Conservation (phyloP, 2,888 invertebrate species). For the Ichneumoninae sp. region DNA sequence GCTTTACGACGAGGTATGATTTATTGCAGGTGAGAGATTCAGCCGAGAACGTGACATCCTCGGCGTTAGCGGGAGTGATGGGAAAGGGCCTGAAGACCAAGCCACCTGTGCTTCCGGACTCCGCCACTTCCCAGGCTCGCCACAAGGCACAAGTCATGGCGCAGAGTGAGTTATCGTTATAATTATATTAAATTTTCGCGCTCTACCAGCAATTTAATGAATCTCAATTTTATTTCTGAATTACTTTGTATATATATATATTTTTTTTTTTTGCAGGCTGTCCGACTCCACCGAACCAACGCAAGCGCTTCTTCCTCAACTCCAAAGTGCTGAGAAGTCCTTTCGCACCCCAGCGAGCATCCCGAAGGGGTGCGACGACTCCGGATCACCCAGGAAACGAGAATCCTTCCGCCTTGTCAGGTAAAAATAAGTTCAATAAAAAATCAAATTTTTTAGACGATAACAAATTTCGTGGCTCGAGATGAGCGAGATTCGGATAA, state of each 20-base stretch:
- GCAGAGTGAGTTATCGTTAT: slow-evolving; percentile 85
- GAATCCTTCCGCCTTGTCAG: slow-evolving; percentile 89
- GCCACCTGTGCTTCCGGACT: slow-evolving; percentile 78
- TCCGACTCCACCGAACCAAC: slow-evolving; percentile 91
- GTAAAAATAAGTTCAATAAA: slow-evolving; percentile 84
- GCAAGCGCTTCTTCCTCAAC: slow-evolving; percentile 93
- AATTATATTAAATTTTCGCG: slow-evolving; percentile 44
- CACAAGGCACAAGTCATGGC: slow-evolving; percentile 86
- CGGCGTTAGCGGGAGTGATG: slow-evolving; percentile 71
- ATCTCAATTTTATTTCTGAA: not conserved
- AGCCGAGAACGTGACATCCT: slow-evolving; percentile 67
- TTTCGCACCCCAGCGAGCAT: slow-evolving; percentile 85
- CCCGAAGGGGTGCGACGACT: slow-evolving; percentile 76
- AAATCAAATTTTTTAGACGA: slow-evolving; percentile 4
- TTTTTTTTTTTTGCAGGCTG: slow-evolving; percentile 84
- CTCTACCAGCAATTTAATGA: slow-evolving; percentile 17
- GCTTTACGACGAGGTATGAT: slow-evolving; percentile 53
- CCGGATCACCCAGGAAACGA: slow-evolving; percentile 84
- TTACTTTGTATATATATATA: slow-evolving; percentile 2
- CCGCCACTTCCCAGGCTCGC: slow-evolving; percentile 73
- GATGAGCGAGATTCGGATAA: not conserved
- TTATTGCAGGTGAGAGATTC: slow-evolving; percentile 65
- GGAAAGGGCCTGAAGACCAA: slow-evolving; percentile 78
- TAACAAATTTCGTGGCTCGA: not conserved
- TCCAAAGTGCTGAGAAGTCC: slow-evolving; percentile 92